Base-by-base conservation (phyloP, 2,113 vertebrate genomes). In the Aepyceros melampus region DNA sequence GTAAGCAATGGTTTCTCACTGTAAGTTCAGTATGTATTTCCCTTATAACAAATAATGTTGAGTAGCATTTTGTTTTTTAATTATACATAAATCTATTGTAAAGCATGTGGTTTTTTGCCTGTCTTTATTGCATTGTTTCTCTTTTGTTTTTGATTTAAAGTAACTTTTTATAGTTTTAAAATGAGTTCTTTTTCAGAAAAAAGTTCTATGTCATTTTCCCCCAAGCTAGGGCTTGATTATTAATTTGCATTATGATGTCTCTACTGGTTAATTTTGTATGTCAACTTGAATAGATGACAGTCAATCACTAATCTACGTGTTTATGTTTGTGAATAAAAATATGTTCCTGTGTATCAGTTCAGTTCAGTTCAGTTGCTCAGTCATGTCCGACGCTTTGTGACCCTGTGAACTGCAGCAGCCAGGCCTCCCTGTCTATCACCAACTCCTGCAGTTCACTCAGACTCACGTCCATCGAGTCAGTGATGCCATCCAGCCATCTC, bases 111-210 rank as follows among this genome's bases (percentile, higher is more conserved):
- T 10, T 13, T 74, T 55, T 45, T 40, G 11, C 10, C 14, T 23
- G 15, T 21, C 47, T 87, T 92, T 60, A 51, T 43, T 87, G 33
- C n/a, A 6, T 89, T 64, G 7, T 19, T 93, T 74, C 2, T 40
- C 11, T 90, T 95, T 95, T 58, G 19, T 74, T 93, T 33, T 89
- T 56, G 5, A 95, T 40, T 89, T 49, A 92, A 91, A 92, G 9
- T 2, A 55, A 5, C 6, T 51, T 60, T 79, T 33, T n/a, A 23
- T 67, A 56, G 91, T 95, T 31, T 81, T 47, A 16, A 85, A 58
- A 85, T 43, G 10, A 62, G n/a, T 31, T 29, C 4, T 81, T 43
- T 79, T 45, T 96, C 49, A 95, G 81, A 45, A 67, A 84, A 62
- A 64, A 2, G 8, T 91, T 83, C 47, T 36, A 40, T 62, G 15